Conservation (phyloP, 2,888 invertebrate species). For the Saturnia japonica region DNA sequence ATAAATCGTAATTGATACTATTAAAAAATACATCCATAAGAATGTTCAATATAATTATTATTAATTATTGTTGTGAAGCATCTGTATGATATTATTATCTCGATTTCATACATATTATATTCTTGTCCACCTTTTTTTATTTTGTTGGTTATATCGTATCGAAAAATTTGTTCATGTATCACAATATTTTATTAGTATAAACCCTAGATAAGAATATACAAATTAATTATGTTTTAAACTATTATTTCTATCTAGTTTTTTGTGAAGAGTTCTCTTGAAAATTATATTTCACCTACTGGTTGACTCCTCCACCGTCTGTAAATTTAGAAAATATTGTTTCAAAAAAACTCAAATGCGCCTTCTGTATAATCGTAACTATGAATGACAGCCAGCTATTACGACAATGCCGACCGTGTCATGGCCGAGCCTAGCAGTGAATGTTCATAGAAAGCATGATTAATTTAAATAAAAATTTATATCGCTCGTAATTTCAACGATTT, state of each 20-base stretch:
- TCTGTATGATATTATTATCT: no score
- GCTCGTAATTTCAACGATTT: conserved; percentile 42
- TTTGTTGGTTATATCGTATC: no score
- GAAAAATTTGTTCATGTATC: background rate
- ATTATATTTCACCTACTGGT: no score
- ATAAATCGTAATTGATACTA: no score
- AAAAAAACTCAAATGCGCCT: conserved; percentile 1
- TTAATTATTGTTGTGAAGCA: no score
- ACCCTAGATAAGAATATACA: background rate
- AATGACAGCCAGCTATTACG: conserved; percentile 46
- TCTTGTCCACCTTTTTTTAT: no score
- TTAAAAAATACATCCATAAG: no score
- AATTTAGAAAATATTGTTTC: no score
- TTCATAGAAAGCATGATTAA: conserved; percentile 45
- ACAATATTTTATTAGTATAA: background rate
- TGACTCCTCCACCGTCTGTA: no score
- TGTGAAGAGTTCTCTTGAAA: no score
- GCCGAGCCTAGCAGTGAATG: conserved; percentile 69
- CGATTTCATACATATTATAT: no score
- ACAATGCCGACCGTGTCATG: conserved; percentile 71
- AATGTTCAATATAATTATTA: no score
- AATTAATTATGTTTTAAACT: background rate
- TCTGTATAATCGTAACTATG: conserved; percentile 12
- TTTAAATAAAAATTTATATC: conserved; percentile 53
- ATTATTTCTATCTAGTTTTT: background rate